Evolutionary conservation across 2,888 invertebrate species (phyloP), one percentile per base, ranked within the genome.

Genomic region (Agonopterix arenella): DNA sequence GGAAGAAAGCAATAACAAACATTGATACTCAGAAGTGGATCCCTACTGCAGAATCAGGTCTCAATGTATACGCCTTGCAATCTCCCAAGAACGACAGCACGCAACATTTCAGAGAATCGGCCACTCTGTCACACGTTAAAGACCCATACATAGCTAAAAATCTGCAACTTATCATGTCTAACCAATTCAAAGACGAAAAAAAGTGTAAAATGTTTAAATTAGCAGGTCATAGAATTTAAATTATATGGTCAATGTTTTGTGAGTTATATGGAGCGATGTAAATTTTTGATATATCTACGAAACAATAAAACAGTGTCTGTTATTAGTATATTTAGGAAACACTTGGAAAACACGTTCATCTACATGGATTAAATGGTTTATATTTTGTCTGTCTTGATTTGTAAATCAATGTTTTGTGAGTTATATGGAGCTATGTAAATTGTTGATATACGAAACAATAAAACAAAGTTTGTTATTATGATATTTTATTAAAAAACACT

Each of bases 131-230:
- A 40, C 49, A 53, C 48, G 50, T 54, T 51, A 60, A 59, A 55
- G 55, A 68, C 52, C 60, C 57, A 57, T 58, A 60, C 53, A 46
- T 66, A 43, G 49, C 57, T 47, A 59, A 64, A 62, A 80, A 74
- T 50, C 53, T 77, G 40, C 67, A 69, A 49, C 62, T 65, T 50
- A 55, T 74, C 36, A 54, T 68, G 7, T 63, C 68, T 18, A 68
- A 66, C 52, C 71, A 74, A 52, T 52, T 70, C 44, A 61, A 66
- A 48, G 72, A 78, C 11, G 80, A 81, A 52, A 84, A 76, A 71
- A 78, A 78, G 57, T 54, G 59, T 52, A 86, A 84, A 70, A 85
- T 84, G 80, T 81, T 80, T 51, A 83, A 80, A 72, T 65, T 85
- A 36, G 81, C 84, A 49, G 75, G 84, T 38, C 86, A 86, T 57